Evolutionary conservation across 2,113 vertebrate genomes (phyloP).

Genomic region (Hyaena hyaena): DNA sequence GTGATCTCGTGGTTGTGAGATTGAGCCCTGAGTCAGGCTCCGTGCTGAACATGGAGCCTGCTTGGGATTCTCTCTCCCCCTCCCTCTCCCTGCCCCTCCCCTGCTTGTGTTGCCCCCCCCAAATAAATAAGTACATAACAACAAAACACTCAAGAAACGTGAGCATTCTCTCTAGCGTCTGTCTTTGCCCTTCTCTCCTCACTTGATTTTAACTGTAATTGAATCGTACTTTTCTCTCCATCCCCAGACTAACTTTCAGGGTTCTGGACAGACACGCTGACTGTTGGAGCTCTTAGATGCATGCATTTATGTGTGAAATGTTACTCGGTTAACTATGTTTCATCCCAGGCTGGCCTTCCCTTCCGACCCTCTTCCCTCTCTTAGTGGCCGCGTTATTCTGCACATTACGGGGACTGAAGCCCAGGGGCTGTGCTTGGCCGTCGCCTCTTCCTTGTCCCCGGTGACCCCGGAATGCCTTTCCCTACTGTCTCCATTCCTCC

Average conservation of each 20-base stretch:
- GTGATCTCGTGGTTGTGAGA: too few relatives aligned
- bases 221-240: background rate
- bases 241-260: background rate
- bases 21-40: too few relatives aligned
- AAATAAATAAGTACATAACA: background rate
- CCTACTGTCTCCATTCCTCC: background rate
- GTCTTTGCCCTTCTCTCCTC: background rate
- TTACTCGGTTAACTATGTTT: background rate
- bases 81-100: background rate
- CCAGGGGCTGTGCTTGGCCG: background rate
- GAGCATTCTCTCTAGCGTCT: constrained; percentile 25
- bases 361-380: background rate
- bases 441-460: background rate
- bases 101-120: background rate
- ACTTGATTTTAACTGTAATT: background rate
- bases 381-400: background rate
- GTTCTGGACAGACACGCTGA: background rate
- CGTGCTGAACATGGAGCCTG: too few relatives aligned
- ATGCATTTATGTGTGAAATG: background rate
- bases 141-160: background rate
- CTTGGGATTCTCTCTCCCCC: too few relatives aligned
- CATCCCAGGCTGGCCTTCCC: background rate
- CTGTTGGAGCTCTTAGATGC: background rate
- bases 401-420: background rate
- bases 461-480: background rate